These are phyloP conservation scores for Taeniopygia guttata DNA, from an alignment of 2,797 vertebrate species.

Conservation along the genomic window DNA sequence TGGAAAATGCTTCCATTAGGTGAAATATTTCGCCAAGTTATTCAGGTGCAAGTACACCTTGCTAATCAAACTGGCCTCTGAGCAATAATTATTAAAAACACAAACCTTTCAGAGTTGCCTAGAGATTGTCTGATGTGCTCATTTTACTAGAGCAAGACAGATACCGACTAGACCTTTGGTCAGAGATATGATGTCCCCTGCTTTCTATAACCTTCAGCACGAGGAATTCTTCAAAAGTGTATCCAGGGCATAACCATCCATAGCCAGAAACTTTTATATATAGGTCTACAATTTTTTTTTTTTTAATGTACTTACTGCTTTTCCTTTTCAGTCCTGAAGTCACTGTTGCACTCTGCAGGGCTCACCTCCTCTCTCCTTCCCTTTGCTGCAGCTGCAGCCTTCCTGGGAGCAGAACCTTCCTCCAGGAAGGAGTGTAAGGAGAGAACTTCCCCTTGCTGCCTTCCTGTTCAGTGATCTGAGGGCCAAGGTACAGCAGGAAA, in stretches of 20 bases:
- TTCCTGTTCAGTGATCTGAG: neutral
- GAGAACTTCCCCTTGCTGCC: neutral
- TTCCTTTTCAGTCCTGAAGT: neutral
- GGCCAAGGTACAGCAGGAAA: neutral
- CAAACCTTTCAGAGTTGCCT: neutral
- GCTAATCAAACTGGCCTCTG: neutral
- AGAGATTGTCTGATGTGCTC: neutral
- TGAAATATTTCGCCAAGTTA: neutral
- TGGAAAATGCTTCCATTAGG: neutral
- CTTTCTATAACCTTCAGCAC: neutral
- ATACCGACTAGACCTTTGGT: neutral
- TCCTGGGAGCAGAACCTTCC: neutral
- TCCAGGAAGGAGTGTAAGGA: fast-evolving
- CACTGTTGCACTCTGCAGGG: neutral
- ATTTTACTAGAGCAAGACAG: neutral
- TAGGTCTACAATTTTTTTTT: neutral
- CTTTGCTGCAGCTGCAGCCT: neutral
- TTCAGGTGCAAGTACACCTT: neutral
- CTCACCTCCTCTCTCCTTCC: neutral
- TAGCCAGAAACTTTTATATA: neutral
- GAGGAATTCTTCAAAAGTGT: neutral
- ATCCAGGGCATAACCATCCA: neutral
- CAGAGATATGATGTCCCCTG: neutral
- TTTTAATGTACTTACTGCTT: neutral
- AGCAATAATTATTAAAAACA: neutral